Evolutionary conservation across 2,888 invertebrate genomes (phyloP).

Genomic region (Dasysyrphus tricinctus): DNA sequence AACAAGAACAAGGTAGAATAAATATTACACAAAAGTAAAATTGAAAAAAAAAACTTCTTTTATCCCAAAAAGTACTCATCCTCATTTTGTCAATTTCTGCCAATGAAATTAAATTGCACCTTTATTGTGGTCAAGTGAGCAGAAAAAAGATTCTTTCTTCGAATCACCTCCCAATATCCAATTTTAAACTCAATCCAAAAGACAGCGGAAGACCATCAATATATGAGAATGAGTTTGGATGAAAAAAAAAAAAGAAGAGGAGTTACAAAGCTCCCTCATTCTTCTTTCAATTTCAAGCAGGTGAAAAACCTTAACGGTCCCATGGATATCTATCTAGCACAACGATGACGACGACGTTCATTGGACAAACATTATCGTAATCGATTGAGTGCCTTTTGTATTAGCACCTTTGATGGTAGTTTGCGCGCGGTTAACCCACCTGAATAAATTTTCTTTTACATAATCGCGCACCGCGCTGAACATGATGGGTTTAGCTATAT

Average conservation of each 20-base stretch:
- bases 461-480: conserved; percentile 53
- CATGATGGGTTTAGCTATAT: conserved; percentile 9
- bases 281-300: conserved; percentile 43
- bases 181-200: conserved; percentile 1
- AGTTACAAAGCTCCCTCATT: conserved; percentile 15
- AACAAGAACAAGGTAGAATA: conserved; percentile 28
- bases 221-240: neutral
- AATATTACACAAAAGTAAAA: conserved; percentile 26
- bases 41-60: neutral
- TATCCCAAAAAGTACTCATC: conserved; percentile 35
- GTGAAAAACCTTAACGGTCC: conserved; percentile 75
- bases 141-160: conserved; percentile 42
- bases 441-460: conserved; percentile 74
- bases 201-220: conserved; percentile 7
- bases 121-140: conserved; percentile 61
- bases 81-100: conserved; percentile 51
- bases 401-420: conserved; percentile 74
- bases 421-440: conserved; percentile 68
- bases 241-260: neutral
- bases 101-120: conserved; percentile 70
- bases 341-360: conserved; percentile 22
- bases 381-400: conserved; percentile 75
- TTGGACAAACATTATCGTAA: conserved; percentile 74
- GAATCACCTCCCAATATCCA: conserved; percentile 23
- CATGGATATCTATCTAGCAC: conserved; percentile 65